Evolutionary conservation across 2,113 vertebrate genomes (phyloP).

Genomic region (Dromiciops gliroides): DNA sequence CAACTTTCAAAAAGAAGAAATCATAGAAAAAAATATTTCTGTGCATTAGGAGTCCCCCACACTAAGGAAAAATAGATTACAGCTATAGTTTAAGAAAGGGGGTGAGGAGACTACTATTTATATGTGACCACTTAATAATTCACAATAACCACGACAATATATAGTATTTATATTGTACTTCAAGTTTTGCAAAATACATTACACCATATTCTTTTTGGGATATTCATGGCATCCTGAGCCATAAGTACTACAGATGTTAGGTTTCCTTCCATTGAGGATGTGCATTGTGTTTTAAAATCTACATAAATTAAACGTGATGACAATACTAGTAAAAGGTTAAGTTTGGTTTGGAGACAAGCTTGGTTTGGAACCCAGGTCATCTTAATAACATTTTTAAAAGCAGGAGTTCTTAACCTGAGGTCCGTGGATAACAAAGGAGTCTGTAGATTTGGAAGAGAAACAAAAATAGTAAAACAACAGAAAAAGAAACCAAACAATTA

Average conservation of each 20-base stretch:
- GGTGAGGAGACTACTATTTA: neutral
- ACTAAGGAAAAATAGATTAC: neutral
- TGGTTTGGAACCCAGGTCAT: too few relatives aligned
- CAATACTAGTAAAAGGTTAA: neutral
- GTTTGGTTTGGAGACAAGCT: too few relatives aligned
- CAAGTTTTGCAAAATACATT: neutral
- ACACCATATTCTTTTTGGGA: neutral
- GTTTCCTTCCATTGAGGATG: neutral
- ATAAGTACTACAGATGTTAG: neutral
- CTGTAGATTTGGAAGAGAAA: too few relatives aligned
- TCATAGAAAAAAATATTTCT: neutral
- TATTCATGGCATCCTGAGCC: neutral
- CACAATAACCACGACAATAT: neutral
- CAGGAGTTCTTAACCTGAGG: too few relatives aligned
- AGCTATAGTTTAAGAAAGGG: neutral
- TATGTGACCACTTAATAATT: neutral
- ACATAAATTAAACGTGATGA: neutral
- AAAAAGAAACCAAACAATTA: too few relatives aligned
- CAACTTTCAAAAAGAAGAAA: neutral
- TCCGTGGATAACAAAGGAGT: too few relatives aligned
- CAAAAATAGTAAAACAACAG: too few relatives aligned
- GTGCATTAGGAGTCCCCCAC: neutral
- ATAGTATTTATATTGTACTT: too few relatives aligned
- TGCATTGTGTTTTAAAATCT: neutral
- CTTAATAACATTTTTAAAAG: too few relatives aligned